Conservation (phyloP, 2,888 invertebrate genomes). For the Drosophila subsilvestris region DNA sequence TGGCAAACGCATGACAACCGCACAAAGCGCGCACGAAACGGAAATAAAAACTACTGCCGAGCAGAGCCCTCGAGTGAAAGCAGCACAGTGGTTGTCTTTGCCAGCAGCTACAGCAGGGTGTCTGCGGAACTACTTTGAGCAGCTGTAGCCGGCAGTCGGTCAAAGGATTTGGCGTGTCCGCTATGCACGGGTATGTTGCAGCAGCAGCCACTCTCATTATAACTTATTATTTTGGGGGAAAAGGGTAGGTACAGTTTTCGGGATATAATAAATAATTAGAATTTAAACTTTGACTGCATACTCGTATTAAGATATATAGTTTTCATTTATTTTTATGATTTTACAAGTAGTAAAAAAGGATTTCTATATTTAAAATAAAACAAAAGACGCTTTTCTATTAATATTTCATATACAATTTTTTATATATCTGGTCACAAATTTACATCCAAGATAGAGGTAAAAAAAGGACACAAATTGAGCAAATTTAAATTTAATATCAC, state of each 20-base stretch:
- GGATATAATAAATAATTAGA: background rate
- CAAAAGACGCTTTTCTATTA: too few species aligned
- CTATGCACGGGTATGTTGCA: background rate
- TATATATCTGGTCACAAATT: too few species aligned
- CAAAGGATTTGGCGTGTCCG: background rate
- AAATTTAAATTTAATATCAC: too few species aligned
- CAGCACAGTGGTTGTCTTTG: background rate
- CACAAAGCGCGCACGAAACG: constrained; percentile 49
- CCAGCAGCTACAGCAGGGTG: background rate
- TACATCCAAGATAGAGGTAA: too few species aligned
- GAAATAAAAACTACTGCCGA: constrained; percentile 57
- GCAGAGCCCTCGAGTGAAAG: background rate
- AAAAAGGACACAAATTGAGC: too few species aligned
- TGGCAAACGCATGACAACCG: constrained; percentile 56
- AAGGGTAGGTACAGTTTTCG: background rate
- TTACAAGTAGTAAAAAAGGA: too few species aligned
- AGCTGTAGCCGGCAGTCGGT: background rate
- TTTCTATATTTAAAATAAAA: too few species aligned
- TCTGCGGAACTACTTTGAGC: background rate
- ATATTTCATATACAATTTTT: too few species aligned
- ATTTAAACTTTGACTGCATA: background rate
- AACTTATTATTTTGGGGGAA: too few species aligned
- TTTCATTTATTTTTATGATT: background rate
- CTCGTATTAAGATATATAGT: background rate
- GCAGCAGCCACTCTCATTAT: background rate